These are phyloP conservation scores for Scaptomyza caliginosa DNA, from an alignment of 2,888 invertebrate genomes.

Conservation along the genomic window DNA sequence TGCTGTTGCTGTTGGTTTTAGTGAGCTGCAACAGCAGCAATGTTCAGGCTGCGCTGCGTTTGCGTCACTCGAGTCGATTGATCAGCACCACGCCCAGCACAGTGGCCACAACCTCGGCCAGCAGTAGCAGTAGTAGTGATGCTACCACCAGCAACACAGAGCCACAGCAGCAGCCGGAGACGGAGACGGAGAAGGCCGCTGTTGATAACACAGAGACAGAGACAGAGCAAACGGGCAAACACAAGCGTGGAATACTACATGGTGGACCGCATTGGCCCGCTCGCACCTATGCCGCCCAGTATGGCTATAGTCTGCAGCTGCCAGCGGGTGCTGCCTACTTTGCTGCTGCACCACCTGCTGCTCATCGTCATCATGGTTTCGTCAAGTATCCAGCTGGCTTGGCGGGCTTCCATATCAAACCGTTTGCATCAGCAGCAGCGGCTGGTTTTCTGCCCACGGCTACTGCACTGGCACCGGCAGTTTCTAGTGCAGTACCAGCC, in stretches of 20 bases:
- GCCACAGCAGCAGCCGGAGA: constrained; percentile 5
- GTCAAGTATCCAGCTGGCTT: constrained; percentile 53
- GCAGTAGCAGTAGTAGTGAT: constrained; percentile 8
- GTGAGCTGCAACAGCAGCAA: constrained; percentile 4
- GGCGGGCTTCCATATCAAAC: constrained; percentile 47
- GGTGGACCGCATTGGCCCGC: constrained; percentile 75
- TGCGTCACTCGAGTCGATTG: constrained; percentile 53
- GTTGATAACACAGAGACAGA: background rate
- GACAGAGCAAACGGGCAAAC: constrained; percentile 52
- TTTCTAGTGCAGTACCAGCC: constrained; percentile 18
- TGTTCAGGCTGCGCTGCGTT: constrained; percentile 46
- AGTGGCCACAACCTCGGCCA: constrained; percentile 23
- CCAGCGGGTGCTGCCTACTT: constrained; percentile 67
- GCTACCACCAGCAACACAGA: background rate
- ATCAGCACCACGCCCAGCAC: constrained; percentile 40
- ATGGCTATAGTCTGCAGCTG: constrained; percentile 78
- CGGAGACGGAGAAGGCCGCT: background rate
- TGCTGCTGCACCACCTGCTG: constrained; percentile 55
- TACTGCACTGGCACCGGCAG: constrained; percentile 8
- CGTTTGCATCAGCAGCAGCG: constrained; percentile 26
- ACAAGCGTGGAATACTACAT: constrained; percentile 78
- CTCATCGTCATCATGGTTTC: constrained; percentile 45
- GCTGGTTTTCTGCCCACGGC: constrained; percentile 23
- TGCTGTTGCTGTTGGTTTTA: constrained; percentile 22
- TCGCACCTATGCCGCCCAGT: constrained; percentile 79